Evolutionary conservation across 2,113 vertebrate species (phyloP).

Genomic region (Proteles cristata): DNA sequence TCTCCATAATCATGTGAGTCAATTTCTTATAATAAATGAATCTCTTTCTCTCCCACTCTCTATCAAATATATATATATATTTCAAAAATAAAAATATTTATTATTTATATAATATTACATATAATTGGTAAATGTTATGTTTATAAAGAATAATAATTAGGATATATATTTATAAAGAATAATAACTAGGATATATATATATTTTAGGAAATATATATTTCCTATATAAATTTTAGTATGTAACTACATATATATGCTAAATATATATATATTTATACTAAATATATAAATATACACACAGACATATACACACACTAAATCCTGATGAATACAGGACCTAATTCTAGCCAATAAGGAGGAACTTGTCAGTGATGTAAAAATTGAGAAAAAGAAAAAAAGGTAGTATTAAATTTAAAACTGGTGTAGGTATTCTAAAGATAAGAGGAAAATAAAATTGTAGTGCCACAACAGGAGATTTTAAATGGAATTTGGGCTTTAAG

Average conservation of each 20-base stretch:
- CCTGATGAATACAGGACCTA: background rate
- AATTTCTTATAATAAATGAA: background rate
- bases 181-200: too few relatives aligned
- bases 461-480: slow-evolving; percentile 1
- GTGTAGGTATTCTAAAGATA: background rate
- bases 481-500: slow-evolving; percentile 26
- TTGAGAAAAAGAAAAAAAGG: background rate
- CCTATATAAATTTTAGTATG: too few relatives aligned
- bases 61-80: background rate
- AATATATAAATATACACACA: too few relatives aligned
- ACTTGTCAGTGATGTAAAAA: background rate
- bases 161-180: too few relatives aligned
- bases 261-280: too few relatives aligned
- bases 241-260: too few relatives aligned
- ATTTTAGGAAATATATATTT: too few relatives aligned
- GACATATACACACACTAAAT: background rate
- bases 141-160: background rate
- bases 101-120: background rate
- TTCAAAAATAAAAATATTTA: background rate
- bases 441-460: background rate
- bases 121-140: background rate
- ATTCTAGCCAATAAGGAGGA: background rate
- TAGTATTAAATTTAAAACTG: slow-evolving; percentile 35
- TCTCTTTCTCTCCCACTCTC: background rate
- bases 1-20: background rate